phyloP scores from a whole-genome alignment of 1,140 invertebrate species.

The Geopemphigus sp. region DNA sequence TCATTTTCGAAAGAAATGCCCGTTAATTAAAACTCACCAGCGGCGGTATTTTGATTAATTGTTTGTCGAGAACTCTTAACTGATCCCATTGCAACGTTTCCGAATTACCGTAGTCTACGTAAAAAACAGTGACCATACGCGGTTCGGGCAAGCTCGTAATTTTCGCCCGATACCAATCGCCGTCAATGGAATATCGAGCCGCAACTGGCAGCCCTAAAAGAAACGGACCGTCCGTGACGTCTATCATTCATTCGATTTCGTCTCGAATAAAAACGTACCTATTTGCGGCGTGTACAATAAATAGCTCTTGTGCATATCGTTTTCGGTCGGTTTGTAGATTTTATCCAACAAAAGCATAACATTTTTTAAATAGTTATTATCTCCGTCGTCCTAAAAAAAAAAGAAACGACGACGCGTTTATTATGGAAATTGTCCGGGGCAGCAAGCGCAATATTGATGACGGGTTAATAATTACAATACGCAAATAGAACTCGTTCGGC shows the following conservation, averaged over 20 bases:
- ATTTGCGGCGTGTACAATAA: slow-evolving; percentile 47
- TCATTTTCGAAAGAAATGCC: too few species aligned
- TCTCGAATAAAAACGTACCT: too few species aligned
- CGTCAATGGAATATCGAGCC: slow-evolving; percentile 55
- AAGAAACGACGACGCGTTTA: neutral
- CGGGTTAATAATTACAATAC: slow-evolving; percentile 10
- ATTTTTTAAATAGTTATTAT: neutral
- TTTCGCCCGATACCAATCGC: slow-evolving; percentile 57
- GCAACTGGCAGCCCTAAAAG: slow-evolving; percentile 58
- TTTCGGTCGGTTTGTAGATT: slow-evolving; percentile 42
- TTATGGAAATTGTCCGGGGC: neutral
- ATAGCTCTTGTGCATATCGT: slow-evolving; percentile 31
- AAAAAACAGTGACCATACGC: slow-evolving; percentile 57
- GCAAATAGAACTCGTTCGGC: slow-evolving; percentile 30
- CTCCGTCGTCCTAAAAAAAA: neutral
- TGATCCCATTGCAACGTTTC: slow-evolving; percentile 53
- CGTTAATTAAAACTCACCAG: slow-evolving; percentile 54
- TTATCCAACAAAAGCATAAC: neutral
- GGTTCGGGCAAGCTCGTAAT: slow-evolving; percentile 55
- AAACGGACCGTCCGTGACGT: neutral
- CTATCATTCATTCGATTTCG: too few species aligned
- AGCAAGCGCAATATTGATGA: neutral
- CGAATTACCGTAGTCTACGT: slow-evolving; percentile 59
- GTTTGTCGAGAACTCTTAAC: slow-evolving; percentile 54
- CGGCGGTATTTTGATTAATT: slow-evolving; percentile 53